These are phyloP conservation scores for Muraenolepis orangiensis DNA, from an alignment of 2,797 vertebrate species.

Conservation along the genomic window DNA sequence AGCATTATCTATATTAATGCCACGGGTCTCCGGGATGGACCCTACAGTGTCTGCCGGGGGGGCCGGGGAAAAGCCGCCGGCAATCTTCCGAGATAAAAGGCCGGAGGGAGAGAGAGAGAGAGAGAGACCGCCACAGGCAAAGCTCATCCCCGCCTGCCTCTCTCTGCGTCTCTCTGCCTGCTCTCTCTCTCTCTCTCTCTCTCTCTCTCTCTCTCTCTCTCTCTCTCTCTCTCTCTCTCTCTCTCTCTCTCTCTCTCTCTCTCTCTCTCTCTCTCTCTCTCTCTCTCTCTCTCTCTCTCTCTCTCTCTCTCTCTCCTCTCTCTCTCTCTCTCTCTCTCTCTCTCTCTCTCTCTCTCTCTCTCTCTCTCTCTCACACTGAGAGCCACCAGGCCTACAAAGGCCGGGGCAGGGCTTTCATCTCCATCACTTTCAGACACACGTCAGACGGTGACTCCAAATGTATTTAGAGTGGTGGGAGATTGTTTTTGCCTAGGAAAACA, in stretches of 20 bases:
- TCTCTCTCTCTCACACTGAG: constrained; percentile 45
- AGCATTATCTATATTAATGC: constrained; percentile 76
- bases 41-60: constrained; percentile 49
- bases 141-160: constrained; percentile 65
- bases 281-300: too few species aligned
- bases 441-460: constrained; percentile 36
- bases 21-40: constrained; percentile 59
- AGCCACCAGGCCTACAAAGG: constrained; percentile 58
- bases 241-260: too few species aligned
- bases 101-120: constrained; percentile 51
- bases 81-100: constrained; percentile 79
- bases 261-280: too few species aligned
- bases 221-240: too few species aligned
- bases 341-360: too few species aligned
- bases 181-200: too few species aligned
- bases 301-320: too few species aligned
- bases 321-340: too few species aligned
- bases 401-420: constrained; percentile 68
- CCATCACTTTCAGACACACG: constrained; percentile 47
- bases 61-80: constrained; percentile 50
- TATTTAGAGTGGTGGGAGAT: background rate
- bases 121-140: constrained; percentile 47
- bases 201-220: too few species aligned
- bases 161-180: too few species aligned
- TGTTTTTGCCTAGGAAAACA: too few species aligned